Evolutionary conservation across 2,888 invertebrate species (phyloP).

Genomic region (Ormia ochracea): DNA sequence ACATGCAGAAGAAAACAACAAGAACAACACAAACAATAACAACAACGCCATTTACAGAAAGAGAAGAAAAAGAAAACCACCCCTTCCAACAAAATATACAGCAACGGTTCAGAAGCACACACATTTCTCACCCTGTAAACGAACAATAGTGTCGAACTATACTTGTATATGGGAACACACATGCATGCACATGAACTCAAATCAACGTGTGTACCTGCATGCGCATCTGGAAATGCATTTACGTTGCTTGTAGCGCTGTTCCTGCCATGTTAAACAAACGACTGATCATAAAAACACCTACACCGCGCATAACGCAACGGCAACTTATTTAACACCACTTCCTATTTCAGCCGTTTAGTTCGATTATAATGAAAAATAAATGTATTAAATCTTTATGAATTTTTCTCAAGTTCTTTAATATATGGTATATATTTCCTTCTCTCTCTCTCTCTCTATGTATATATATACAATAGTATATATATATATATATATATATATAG

Average conservation of each 20-base stretch:
- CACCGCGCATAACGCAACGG: not conserved
- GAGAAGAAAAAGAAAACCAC: constrained; percentile 21
- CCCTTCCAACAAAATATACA: constrained; percentile 32
- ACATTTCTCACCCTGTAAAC: no score
- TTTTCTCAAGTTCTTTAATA: no score
- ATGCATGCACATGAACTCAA: not conserved
- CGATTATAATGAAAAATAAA: no score
- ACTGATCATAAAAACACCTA: not conserved
- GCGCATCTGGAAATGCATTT: no score
- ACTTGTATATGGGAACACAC: not conserved
- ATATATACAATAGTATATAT: no score
- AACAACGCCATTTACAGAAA: constrained; percentile 11
- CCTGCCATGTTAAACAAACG: not conserved
- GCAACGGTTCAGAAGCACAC: no score
- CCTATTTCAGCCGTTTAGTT: no score
- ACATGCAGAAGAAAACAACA: constrained; percentile 9
- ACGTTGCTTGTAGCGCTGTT: not conserved
- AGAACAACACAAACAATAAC: not conserved
- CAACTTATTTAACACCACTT: constrained; percentile 2
- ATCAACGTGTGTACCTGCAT: no score
- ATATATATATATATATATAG: no score
- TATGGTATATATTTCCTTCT: no score
- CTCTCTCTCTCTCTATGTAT: no score
- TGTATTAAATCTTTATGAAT: no score
- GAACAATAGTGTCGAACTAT: not conserved